Evolutionary conservation across 2,888 invertebrate species (phyloP).

Genomic region (Didymodactylos carnosus): DNA sequence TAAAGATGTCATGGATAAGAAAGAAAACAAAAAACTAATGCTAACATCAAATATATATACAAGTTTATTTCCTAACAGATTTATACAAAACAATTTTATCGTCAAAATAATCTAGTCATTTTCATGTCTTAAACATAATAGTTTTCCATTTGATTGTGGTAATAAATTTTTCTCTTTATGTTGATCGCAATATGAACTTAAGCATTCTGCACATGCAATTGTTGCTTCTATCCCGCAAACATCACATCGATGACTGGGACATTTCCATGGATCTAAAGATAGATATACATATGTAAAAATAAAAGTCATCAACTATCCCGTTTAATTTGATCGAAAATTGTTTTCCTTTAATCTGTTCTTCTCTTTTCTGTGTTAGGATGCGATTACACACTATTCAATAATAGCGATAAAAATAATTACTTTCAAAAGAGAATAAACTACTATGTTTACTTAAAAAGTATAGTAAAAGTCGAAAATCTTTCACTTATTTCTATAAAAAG

Average conservation of each 20-base stretch:
- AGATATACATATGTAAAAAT: no score
- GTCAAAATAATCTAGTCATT: background rate
- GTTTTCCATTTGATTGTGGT: background rate
- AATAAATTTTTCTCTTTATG: no score
- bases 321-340: no score
- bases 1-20: background rate
- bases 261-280: background rate
- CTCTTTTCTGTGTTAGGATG: no score
- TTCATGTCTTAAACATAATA: background rate
- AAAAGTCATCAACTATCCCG: no score
- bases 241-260: background rate
- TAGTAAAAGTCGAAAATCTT: no score
- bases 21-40: background rate
- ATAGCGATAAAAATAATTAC: no score
- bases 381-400: no score
- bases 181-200: background rate
- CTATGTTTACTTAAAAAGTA: no score
- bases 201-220: background rate
- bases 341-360: no score
- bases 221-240: background rate
- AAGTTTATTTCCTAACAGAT: background rate
- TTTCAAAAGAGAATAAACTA: no score
- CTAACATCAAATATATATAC: background rate
- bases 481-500: no score
- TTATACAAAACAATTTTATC: background rate